Evolutionary conservation across 2,888 invertebrate genomes (phyloP), one percentile per base, ranked within the genome.

Genomic region (Stramonita haemastoma): DNA sequence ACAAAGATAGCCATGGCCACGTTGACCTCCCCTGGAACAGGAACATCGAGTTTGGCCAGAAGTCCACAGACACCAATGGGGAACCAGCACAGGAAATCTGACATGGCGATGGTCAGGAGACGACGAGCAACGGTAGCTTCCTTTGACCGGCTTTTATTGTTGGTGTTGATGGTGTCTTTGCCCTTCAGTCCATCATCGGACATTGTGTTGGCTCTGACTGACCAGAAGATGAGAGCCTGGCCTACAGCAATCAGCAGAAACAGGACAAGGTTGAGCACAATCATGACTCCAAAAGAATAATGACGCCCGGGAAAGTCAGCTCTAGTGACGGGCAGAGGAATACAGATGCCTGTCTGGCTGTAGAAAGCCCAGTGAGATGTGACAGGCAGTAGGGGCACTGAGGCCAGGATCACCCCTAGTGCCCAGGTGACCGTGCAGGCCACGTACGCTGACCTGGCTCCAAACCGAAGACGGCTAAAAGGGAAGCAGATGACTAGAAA

Each of bases 301-400:
- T 95, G 95, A 94, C 95, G 95, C 4, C 96, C 96, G 22, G 95
- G 93, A 0, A 94, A 93, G 73, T 92, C 91, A 84, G 95, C 94
- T 46, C 93, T 93, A 17, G 95, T 95, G 34, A 96, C 93, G 56
- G 95, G 95, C 17, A 95, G 91, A 0, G 95, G 94, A n/a, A 96
- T 90, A 90, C 96, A 95, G 1, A 95, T 95, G 4, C 91, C 92
- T 0, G 95, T 95, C 86, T 93, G 87, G 19, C 92, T 93, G 86
- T 93, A 91, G 88, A 96, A 95, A 88, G 95, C 95, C 86, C 89
- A 90, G 79, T 89, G 73, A 1, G 70, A 60, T n/a, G 89, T 79
- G 6, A 91, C 89, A 0, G 94, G 93, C 11, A 95, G 79, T 26
- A 96, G 89, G 13, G 96, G 96, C 17, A 95, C 86, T 8, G 91